Base-by-base conservation (phyloP, 2,797 vertebrate species). In the Xenopus petersii region DNA sequence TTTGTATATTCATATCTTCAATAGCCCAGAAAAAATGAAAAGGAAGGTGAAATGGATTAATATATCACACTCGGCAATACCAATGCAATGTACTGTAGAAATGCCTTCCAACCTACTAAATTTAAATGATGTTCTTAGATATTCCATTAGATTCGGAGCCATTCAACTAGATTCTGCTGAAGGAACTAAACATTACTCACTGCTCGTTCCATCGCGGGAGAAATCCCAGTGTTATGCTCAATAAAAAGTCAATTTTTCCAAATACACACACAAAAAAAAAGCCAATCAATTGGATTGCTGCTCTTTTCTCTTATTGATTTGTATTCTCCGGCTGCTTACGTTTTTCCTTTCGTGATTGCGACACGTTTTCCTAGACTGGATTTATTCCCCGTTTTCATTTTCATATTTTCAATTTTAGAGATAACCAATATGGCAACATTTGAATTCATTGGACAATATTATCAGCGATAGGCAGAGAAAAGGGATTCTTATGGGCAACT, bases 131-230 rank as follows among this genome's bases (percentile, higher is more conserved):
- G 51, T 63, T 78, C 75, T 73, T 64, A 73, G 65, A 78, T 73
- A 78, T 73, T 71, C 70, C 54, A 78, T 78, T 78, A 64, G 59
- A 78, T 69, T 78, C 70, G 47, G 36, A 73, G 73, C 59, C 54
- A 69, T 78, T 78, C 70, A 68, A 48, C 65, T 56, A 73, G 59
- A 69, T 67, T 78, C 60, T 33, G 65, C 65, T 56, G 63, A 17
- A 64, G 75, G 71, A 69, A 73, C 47, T 63, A 65, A 78, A 78
- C 60, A 78, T 78, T 78, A 78, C 71, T 78, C 70, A 78, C 60
- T 15, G 58, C 60, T 78, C 65, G 12, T 62, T 73, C 64, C 65
- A 59, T 73, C 66, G 61, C 33, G 51, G 59, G 65, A 73, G 73
- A 68, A 36, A 78, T 33, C 60, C 75, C 75, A 55, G 54, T 60